These are phyloP conservation scores for Furcifer pardalis DNA, from an alignment of 2,797 vertebrate genomes.

Conservation along the genomic window DNA sequence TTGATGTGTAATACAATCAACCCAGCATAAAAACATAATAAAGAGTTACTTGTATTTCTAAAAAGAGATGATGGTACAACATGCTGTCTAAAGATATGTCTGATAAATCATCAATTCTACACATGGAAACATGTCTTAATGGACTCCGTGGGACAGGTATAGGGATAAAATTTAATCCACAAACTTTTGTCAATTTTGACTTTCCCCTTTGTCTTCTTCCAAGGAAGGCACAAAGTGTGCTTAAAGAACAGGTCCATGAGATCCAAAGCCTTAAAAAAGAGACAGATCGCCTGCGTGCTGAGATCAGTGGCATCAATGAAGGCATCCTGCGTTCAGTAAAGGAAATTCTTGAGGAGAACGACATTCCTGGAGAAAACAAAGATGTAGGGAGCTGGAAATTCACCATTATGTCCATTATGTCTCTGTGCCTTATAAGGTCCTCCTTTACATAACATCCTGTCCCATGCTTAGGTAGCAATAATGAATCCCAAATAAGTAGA, in stretches of 20 bases:
- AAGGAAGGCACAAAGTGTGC: conserved; percentile 29
- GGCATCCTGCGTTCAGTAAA: conserved; percentile 6
- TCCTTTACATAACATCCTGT: background rate
- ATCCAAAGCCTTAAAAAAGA: conserved; percentile 12
- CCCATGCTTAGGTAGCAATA: background rate
- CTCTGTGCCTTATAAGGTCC: background rate
- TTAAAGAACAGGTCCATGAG: conserved; percentile 30
- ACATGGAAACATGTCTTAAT: background rate
- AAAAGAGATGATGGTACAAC: background rate
- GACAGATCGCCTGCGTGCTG: background rate
- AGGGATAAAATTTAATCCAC: no score
- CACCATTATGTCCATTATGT: background rate
- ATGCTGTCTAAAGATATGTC: background rate
- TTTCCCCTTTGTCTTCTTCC: background rate
- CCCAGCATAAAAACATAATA: background rate
- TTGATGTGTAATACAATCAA: background rate
- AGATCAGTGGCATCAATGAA: conserved; percentile 2
- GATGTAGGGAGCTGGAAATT: conserved; percentile 16
- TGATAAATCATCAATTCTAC: background rate
- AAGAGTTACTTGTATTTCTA: background rate
- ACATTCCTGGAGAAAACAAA: conserved; percentile 36
- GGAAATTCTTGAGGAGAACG: conserved; percentile 19
- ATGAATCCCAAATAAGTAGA: background rate
- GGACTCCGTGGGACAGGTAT: background rate
- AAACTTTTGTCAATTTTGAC: background rate